These are phyloP conservation scores for Gymnocheta viridis DNA, from an alignment of 2,888 invertebrate species.

Conservation along the genomic window DNA sequence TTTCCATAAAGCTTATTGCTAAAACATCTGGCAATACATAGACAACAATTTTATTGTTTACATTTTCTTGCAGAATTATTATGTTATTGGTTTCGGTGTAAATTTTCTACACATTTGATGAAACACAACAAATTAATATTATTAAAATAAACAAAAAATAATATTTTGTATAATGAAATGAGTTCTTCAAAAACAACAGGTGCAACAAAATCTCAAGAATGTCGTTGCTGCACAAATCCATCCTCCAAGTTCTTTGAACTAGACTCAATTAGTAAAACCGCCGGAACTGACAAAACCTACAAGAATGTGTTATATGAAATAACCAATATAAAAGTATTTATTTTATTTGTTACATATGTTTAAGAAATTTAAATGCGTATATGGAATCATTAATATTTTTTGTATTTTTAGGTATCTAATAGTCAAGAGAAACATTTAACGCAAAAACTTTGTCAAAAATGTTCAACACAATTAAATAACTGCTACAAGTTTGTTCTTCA, in stretches of 20 bases:
- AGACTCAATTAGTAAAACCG: constrained; percentile 18
- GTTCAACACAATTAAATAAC: constrained; percentile 56
- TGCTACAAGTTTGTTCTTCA: constrained; percentile 58
- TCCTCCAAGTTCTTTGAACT: constrained; percentile 53
- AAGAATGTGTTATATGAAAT: constrained; percentile 56
- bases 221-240: constrained; percentile 60
- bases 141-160: background rate
- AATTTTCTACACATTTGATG: background rate
- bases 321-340: constrained; percentile 46
- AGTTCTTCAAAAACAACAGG: constrained; percentile 7
- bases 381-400: background rate
- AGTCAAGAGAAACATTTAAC: constrained; percentile 46
- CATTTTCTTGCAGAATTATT: constrained; percentile 11
- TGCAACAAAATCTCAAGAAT: constrained; percentile 35
- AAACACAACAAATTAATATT: background rate
- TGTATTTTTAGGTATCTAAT: constrained; percentile 15
- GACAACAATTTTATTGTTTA: constrained; percentile 51
- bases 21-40: constrained; percentile 16
- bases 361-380: background rate
- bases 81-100: background rate
- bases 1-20: no score
- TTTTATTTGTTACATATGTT: background rate
- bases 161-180: constrained; percentile 30
- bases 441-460: constrained; percentile 60
- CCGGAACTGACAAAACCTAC: constrained; percentile 41